phyloP scores from a whole-genome alignment of 2,888 invertebrate species.

The Cerastis leucographa region DNA sequence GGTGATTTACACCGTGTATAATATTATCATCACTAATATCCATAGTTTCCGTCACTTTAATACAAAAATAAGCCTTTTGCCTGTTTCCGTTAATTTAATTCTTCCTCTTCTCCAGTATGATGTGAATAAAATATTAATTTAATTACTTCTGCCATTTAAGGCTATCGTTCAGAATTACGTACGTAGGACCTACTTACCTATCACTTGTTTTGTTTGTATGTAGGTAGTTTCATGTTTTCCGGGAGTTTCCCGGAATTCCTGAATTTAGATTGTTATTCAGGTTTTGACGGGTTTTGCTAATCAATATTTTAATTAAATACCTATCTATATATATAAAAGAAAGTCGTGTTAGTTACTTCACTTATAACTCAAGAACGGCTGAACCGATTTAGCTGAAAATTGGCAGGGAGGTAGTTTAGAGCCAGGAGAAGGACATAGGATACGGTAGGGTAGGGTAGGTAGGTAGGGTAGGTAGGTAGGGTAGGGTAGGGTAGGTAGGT shows the following conservation, averaged over 20 bases:
- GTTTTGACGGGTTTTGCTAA: background rate
- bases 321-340: too few relatives aligned
- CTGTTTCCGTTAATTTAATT: background rate
- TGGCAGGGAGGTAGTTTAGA: too few relatives aligned
- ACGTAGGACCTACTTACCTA: background rate
- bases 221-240: background rate
- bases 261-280: slow-evolving; percentile 7
- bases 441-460: too few relatives aligned
- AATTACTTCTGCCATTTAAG: background rate
- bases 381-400: too few relatives aligned
- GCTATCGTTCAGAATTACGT: slow-evolving; percentile 5
- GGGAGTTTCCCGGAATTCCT: background rate
- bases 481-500: too few relatives aligned
- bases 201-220: slow-evolving; percentile 19
- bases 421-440: too few relatives aligned
- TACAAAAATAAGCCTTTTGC: background rate
- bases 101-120: background rate
- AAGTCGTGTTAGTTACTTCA: too few relatives aligned
- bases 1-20: too few relatives aligned
- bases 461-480: too few relatives aligned
- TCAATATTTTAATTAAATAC: slow-evolving; percentile 17
- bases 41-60: background rate
- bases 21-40: too few relatives aligned
- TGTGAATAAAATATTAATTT: slow-evolving; percentile 18
- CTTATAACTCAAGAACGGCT: too few relatives aligned